Percentiles rank a stretch among this genome's conserved stretches.
These are phyloP conservation scores for Orcinus orca DNA, from an alignment of 2,113 vertebrate genomes.

Conservation along the genomic window DNA sequence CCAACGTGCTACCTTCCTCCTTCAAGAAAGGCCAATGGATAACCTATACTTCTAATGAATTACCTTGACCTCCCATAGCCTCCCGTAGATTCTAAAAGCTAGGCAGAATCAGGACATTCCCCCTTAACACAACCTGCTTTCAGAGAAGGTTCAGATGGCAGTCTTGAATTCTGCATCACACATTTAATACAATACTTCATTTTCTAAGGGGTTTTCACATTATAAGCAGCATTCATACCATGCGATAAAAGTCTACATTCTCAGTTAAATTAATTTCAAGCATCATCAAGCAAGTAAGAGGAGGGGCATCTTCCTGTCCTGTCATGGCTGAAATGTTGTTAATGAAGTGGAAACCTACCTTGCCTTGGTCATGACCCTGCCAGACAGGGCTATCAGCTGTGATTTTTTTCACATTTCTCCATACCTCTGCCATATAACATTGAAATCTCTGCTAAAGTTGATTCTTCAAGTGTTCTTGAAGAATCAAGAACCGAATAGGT, in stretches of 20 bases:
- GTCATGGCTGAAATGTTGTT: not conserved
- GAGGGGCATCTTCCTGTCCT: not conserved
- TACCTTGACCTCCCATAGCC: not conserved
- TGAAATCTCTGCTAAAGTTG: not conserved
- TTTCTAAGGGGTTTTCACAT: not conserved
- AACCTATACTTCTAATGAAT: not conserved
- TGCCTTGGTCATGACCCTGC: not conserved
- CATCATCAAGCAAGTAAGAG: not conserved
- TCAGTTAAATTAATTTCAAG: not conserved
- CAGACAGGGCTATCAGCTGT: too few relatives aligned
- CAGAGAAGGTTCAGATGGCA: not conserved
- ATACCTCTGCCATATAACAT: not conserved
- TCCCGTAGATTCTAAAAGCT: not conserved
- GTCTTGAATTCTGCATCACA: not conserved
- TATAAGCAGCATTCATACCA: not conserved
- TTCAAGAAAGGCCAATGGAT: not conserved
- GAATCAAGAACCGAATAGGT: too few relatives aligned
- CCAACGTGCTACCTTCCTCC: not conserved
- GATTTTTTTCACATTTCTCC: not conserved
- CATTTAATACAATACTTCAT: not conserved
- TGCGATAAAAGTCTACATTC: not conserved
- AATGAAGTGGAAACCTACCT: not conserved
- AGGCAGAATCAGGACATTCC: not conserved
- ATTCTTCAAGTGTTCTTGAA: not conserved
- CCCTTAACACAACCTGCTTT: not conserved